Conservation (phyloP, 2,797 vertebrate species). For the Spondyliosoma cantharus region DNA sequence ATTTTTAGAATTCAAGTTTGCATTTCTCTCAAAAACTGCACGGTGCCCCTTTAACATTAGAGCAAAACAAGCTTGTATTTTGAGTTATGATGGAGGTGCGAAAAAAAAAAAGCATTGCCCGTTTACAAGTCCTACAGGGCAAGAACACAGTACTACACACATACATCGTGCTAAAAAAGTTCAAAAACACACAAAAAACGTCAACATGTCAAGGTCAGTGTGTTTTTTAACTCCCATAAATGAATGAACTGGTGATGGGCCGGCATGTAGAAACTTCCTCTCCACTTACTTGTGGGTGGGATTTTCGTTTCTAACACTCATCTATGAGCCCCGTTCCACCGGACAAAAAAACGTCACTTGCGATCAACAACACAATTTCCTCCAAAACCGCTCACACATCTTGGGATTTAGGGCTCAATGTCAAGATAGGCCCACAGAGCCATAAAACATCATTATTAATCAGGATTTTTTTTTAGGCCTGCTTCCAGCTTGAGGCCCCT, state of each 20-base stretch:
- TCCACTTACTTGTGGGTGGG: neutral
- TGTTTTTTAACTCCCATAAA: neutral
- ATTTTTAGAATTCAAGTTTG: too few species aligned
- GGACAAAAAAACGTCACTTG: neutral
- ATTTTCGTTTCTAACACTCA: neutral
- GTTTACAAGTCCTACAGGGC: too few species aligned
- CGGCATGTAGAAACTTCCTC: neutral
- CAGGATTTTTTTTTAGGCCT: slow-evolving; percentile 28
- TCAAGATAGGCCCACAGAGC: slow-evolving; percentile 27
- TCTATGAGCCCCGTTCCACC: neutral
- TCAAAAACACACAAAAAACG: too few species aligned
- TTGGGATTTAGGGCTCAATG: slow-evolving; percentile 29
- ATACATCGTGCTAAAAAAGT: too few species aligned
- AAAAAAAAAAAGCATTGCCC: too few species aligned
- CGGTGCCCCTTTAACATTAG: too few species aligned
- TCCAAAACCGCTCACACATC: slow-evolving; percentile 14
- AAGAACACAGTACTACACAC: too few species aligned
- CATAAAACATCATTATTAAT: slow-evolving; percentile 39
- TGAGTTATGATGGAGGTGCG: too few species aligned
- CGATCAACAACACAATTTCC: slow-evolving; percentile 25
- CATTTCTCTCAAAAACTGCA: too few species aligned
- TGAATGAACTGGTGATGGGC: neutral
- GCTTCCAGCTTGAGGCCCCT: slow-evolving; percentile 31
- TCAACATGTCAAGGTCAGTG: too few species aligned
- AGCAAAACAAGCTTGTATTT: too few species aligned